A percentile compares a stretch with the other conserved stretches of the same genome.
Evolutionary conservation across 1,140 invertebrate species (phyloP).

Genomic region (Paralvinella palmiformis): DNA sequence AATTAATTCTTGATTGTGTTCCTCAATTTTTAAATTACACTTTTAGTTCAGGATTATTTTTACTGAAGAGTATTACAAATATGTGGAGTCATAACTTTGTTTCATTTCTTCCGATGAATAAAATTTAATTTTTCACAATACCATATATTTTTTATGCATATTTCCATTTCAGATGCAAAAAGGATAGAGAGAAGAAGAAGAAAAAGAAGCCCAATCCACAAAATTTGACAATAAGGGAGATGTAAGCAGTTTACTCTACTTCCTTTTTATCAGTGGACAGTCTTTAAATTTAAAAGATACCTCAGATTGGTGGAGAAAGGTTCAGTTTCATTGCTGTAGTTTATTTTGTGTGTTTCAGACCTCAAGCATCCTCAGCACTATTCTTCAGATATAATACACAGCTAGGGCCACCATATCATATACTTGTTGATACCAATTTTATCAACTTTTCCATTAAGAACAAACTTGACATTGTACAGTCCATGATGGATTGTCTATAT

Average conservation of each 20-base stretch:
- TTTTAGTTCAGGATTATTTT: slow-evolving; percentile 1
- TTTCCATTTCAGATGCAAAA: slow-evolving; percentile 55
- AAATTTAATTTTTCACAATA: background rate
- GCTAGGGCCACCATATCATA: slow-evolving; percentile 93
- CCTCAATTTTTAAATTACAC: too few species aligned
- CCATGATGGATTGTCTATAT: slow-evolving; percentile 99
- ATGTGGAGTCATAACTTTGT: too few species aligned
- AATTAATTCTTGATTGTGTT: too few species aligned
- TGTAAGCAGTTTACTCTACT: slow-evolving; percentile 51
- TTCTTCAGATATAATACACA: slow-evolving; percentile 99
- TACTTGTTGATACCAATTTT: slow-evolving; percentile 97
- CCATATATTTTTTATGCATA: background rate
- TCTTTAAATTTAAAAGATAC: background rate
- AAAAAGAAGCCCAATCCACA: slow-evolving; percentile 68
- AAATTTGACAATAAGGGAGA: slow-evolving; percentile 70
- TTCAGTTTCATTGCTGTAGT: slow-evolving; percentile 1
- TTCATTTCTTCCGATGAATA: background rate
- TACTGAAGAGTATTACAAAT: too few species aligned
- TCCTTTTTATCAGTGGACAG: background rate
- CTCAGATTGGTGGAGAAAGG: background rate
- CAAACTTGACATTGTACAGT: slow-evolving; percentile 92
- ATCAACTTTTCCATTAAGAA: slow-evolving; percentile 99
- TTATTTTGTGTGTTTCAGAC: slow-evolving; percentile 40
- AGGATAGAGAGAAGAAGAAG: slow-evolving; percentile 61
- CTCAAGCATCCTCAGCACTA: slow-evolving; percentile 82